A percentile compares a stretch with the other conserved stretches of the same genome.
Evolutionary conservation across 2,113 vertebrate genomes (phyloP).

Genomic region (Lagopus muta): DNA sequence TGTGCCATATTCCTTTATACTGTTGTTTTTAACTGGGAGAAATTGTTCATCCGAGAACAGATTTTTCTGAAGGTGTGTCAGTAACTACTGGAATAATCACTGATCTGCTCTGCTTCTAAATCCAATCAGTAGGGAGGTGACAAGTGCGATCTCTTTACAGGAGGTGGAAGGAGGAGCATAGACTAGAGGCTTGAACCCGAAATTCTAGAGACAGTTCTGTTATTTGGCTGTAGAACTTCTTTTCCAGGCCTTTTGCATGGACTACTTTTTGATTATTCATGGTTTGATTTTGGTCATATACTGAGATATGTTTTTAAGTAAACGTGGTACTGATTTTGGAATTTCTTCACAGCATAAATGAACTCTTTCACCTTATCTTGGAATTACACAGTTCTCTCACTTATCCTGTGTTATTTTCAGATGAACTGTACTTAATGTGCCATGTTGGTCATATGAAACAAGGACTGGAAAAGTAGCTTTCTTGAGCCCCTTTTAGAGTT

Average conservation of each 20-base stretch:
- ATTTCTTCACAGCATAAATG: neutral
- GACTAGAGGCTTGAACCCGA: neutral
- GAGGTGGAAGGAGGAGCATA: neutral
- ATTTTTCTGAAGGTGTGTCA: slow-evolving; percentile 13
- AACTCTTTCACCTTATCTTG: neutral
- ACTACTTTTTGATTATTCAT: neutral
- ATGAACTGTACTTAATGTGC: neutral
- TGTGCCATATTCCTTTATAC: neutral
- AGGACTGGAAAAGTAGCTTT: neutral
- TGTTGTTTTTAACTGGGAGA: neutral
- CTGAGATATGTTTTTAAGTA: neutral
- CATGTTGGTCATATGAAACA: neutral
- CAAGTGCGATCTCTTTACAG: neutral
- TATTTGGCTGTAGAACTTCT: neutral
- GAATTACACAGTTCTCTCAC: neutral
- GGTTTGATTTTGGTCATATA: neutral
- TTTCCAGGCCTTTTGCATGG: neutral
- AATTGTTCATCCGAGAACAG: neutral
- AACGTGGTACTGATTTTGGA: neutral
- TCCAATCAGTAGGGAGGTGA: neutral
- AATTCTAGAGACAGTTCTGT: neutral
- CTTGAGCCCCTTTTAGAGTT: neutral
- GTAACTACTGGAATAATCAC: slow-evolving; percentile 8
- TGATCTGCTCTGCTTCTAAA: neutral
- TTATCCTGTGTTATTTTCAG: neutral